Percentiles rank a stretch among this genome's conserved stretches.
These are phyloP conservation scores for Lepus oiostolus DNA, from an alignment of 2,797 vertebrate species.

Conservation along the genomic window DNA sequence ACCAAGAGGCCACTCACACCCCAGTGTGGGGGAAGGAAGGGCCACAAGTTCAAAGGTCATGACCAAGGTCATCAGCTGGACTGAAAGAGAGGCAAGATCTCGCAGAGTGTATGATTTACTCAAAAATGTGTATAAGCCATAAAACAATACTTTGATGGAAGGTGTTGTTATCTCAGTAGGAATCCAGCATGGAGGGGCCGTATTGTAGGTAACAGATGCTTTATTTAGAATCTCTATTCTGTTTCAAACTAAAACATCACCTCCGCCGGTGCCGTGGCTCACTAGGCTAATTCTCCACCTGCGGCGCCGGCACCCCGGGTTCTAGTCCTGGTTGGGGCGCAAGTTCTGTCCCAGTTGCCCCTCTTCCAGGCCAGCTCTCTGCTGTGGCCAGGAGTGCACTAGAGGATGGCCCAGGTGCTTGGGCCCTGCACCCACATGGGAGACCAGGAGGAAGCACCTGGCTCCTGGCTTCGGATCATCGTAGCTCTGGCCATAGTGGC, in stretches of 20 bases:
- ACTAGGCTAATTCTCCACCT: too few species aligned
- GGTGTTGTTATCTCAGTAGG: not conserved
- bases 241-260: conserved; percentile 62
- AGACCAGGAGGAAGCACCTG: too few species aligned
- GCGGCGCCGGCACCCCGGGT: too few species aligned
- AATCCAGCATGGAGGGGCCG: not conserved
- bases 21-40: not conserved
- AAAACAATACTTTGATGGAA: not conserved
- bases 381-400: too few species aligned
- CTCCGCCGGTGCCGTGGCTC: too few species aligned
- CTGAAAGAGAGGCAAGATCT: not conserved
- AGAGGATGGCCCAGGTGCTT: too few species aligned
- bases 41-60: not conserved
- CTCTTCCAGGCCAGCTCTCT: too few species aligned
- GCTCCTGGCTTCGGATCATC: too few species aligned
- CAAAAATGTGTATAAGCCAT: not conserved
- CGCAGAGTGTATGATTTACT: not conserved
- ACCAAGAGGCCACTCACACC: not conserved
- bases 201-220: not conserved
- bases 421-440: too few species aligned
- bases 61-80: not conserved
- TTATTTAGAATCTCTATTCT: not conserved
- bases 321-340: too few species aligned
- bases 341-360: too few species aligned
- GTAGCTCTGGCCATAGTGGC: too few species aligned